Conservation (phyloP, 2,888 invertebrate genomes). For the Ashinkailepas kermadecensis region DNA sequence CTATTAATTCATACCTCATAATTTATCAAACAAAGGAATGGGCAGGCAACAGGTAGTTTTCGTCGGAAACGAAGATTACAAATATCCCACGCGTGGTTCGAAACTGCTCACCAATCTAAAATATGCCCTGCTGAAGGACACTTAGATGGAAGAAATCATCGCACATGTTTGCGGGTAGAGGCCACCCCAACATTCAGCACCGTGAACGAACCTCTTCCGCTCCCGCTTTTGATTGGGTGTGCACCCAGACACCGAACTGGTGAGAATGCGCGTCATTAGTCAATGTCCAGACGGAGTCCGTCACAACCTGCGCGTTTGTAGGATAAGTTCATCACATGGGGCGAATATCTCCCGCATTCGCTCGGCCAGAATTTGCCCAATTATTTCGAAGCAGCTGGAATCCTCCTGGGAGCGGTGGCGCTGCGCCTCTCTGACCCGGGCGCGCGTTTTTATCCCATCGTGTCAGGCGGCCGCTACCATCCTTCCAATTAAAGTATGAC, state of each 20-base stretch:
- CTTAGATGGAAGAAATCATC: no score
- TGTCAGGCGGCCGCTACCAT: not conserved
- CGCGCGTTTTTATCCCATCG: not conserved
- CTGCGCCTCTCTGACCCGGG: not conserved
- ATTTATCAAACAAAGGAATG: not conserved
- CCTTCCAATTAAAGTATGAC: constrained; percentile 21
- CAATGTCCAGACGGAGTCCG: no score
- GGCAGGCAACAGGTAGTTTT: no score
- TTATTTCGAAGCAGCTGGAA: constrained; percentile 16
- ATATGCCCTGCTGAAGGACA: no score
- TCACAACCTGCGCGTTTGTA: not conserved
- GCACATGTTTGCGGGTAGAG: no score
- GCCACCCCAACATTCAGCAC: no score
- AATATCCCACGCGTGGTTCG: not conserved
- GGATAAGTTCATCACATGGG: not conserved
- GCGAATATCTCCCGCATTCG: not conserved
- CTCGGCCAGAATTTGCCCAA: not conserved
- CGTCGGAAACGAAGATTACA: not conserved
- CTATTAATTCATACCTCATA: constrained; percentile 17
- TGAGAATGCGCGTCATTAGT: no score
- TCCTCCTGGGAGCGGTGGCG: not conserved
- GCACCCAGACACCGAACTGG: no score
- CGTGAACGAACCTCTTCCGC: no score
- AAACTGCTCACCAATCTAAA: not conserved
- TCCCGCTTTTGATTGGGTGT: no score